Evolutionary conservation across 2,888 invertebrate genomes (phyloP), one percentile per base, ranked within the genome.

Genomic region (Hirtodrosophila duncani): DNA sequence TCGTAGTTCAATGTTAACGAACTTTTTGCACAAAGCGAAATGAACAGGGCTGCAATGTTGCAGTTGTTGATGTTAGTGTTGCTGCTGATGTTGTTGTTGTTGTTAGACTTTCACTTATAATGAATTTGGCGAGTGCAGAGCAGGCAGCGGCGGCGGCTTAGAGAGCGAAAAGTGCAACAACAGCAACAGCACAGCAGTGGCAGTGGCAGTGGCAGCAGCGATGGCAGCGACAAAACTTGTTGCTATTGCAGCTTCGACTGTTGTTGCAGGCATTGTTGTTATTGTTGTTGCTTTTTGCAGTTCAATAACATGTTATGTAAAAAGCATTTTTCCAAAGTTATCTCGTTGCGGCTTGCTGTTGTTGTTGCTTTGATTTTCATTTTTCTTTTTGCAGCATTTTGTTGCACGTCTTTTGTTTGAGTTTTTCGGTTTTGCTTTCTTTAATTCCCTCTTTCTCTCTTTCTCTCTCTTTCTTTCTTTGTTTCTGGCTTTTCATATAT

Each of bases 281-380:
- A 23, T 10, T 41, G 44, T 26, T 21, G 41, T 26, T 23, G 38
- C 16, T 10, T 29, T 31, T 53, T 50, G 75, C 72, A 82, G 84
- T 84, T 84, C 84, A 84, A 84, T 84, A 84, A 84, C 84, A 84
- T 83, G 84, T 84, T 84, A 84, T 83, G 83, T 84, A 84, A 84
- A 83, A 84, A 84, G 72, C 77, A 78, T 84, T 84, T 84, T 83
- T 62, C 62, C 77, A 74, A 71, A 72, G 70, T 66, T 75, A 61
- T 50, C 61, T 63, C 52, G 56, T 31, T 33, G 36, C 41, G 38
- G n/a, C 14, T 42, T 41, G 13, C 27, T 58, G 16, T 33, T 20
- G 10, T 41, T 49, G 26, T 23, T 36, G 23, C 8, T 44, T 42
- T 42, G 37, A 36, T 44, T 45, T 58, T 20, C 29, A 42, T 23